Percentiles rank a stretch among this genome's conserved stretches.
These are phyloP conservation scores for Illadopsis cleaveri DNA, from an alignment of 2,113 vertebrate genomes.

Conservation along the genomic window DNA sequence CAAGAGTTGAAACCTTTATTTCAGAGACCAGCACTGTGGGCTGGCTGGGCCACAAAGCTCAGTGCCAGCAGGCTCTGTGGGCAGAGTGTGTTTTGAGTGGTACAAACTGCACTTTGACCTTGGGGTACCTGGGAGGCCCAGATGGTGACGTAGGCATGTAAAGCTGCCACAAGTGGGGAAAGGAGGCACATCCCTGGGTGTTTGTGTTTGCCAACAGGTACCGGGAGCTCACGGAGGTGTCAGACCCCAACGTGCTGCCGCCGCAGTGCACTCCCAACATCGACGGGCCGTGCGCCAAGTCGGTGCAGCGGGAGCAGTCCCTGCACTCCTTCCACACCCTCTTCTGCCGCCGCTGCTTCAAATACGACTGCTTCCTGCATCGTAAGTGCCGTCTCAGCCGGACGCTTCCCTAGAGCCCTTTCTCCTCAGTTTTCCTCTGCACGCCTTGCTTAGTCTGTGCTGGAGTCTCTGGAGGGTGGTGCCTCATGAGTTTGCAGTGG, in stretches of 20 bases:
- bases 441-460: neutral
- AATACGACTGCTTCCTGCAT: constrained; percentile 98
- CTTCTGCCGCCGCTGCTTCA: constrained; percentile 98
- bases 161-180: fast-evolving
- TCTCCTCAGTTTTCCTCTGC: neutral
- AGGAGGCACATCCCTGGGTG: neutral
- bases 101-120: neutral
- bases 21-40: neutral
- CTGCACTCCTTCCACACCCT: constrained; percentile 98
- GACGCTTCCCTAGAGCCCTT: constrained; percentile 5
- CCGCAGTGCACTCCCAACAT: constrained; percentile 97
- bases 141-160: fast-evolving
- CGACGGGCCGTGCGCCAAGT: constrained; percentile 93
- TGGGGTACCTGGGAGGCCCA: neutral
- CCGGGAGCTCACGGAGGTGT: constrained; percentile 90
- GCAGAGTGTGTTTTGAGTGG: fast-evolving
- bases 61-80: fast-evolving
- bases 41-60: neutral
- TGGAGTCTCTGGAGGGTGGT: neutral
- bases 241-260: constrained; percentile 86
- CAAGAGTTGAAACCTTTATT: neutral
- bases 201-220: constrained; percentile 78
- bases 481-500: neutral
- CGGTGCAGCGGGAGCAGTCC: constrained; percentile 94
- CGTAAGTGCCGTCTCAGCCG: constrained; percentile 77